These are phyloP conservation scores for Archips xylosteana DNA, from an alignment of 2,888 invertebrate genomes.

Conservation along the genomic window DNA sequence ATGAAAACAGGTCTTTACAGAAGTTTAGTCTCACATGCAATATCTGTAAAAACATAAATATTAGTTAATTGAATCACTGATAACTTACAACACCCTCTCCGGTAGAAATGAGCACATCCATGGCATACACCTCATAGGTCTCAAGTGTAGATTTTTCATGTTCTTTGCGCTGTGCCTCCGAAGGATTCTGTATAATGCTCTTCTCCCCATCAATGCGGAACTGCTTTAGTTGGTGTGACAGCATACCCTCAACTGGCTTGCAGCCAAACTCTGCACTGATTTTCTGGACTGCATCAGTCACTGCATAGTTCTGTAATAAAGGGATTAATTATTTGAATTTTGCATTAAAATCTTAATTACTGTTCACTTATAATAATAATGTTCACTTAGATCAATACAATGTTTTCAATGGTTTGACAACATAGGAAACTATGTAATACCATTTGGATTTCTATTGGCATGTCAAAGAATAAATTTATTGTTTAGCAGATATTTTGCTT, in stretches of 20 bases:
- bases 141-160: constrained; percentile 98
- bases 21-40: neutral
- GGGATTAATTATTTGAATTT: neutral
- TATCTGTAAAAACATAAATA: neutral
- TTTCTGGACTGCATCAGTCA: constrained; percentile 97
- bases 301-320: constrained; percentile 90
- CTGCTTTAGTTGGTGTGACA: constrained; percentile 97
- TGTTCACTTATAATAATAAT: too few species aligned
- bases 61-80: constrained; percentile 1
- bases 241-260: constrained; percentile 98
- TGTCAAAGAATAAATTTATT: too few species aligned
- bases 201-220: constrained; percentile 99
- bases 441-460: too few species aligned
- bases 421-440: too few species aligned
- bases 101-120: constrained; percentile 98
- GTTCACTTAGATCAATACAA: too few species aligned
- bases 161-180: constrained; percentile 98
- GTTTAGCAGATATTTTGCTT: too few species aligned
- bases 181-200: constrained; percentile 93
- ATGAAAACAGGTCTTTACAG: too few species aligned
- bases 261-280: constrained; percentile 97
- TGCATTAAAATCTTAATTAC: neutral
- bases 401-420: too few species aligned
- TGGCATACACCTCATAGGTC: constrained; percentile 98
- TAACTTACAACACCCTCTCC: constrained; percentile 95